Base-by-base conservation (phyloP, 2,888 invertebrate species). In the Eustalomyia histrio region DNA sequence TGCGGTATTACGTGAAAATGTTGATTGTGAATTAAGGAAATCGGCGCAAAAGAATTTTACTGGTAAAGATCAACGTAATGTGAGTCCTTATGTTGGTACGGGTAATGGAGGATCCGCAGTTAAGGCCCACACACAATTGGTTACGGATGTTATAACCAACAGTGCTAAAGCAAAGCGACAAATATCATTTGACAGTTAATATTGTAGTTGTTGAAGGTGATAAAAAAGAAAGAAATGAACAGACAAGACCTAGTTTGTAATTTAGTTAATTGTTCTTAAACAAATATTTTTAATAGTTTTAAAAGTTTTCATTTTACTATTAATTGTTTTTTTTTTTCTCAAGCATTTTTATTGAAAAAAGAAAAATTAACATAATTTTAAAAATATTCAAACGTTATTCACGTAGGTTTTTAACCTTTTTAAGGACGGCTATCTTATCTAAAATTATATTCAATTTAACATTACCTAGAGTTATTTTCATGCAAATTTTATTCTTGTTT, bases 121-220 rank as follows among this genome's bases (percentile, higher is more conserved):
- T 3, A 84, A 84, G 61, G 43, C 63, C 2, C 83, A 82, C 16
- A 61, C 75, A 6, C 76, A 78, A 39, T 61, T 83, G 35, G 58
- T 65, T 21, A 14, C 76, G 6, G 79, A 75, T 7, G 33, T 79
- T 10, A 43, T 69, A 21, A 29, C 69, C 35, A 75, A 64, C 14
- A 84, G 87, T 39, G 91, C 92, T 87, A 91, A 92, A 84, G 93
- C 92, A 1, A 90, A 93, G 16, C 89, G 93, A 39, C 93, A 93
- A 87, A 93, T 93, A 85, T 92, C 92, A 85, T 93, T 93, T 86
- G 93, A 93, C 87, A 92, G 92, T 67, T 81, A 81, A n/a, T n/a
- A n/a, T n/a, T n/a, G 73, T 69, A 64, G 10, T 35, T 55, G 39
- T 43, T 21, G 5, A 24, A 57, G 6, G 3, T 18, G 33, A 29